A percentile compares a stretch with the other conserved stretches of the same genome.
Conservation (phyloP, 2,888 invertebrate species). For the Thelaira solivaga region DNA sequence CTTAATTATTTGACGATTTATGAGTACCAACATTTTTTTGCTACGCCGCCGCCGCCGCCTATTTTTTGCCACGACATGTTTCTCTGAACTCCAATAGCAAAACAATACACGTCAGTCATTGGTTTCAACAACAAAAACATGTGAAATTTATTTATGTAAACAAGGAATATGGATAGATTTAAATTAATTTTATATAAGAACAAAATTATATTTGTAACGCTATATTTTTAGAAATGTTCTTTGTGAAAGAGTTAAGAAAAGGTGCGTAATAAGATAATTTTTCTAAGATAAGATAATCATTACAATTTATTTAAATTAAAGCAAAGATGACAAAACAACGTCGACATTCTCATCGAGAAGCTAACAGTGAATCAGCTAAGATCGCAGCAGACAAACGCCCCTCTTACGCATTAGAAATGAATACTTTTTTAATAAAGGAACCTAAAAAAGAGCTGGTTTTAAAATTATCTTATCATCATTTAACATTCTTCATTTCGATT, state of each 20-base stretch:
- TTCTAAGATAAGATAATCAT: neutral
- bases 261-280: neutral
- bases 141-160: neutral
- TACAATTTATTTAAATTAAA: too few species aligned
- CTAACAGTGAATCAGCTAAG: neutral
- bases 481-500: conserved; percentile 69
- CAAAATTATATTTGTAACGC: neutral
- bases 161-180: neutral
- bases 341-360: conserved; percentile 40
- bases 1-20: too few species aligned
- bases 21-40: too few species aligned
- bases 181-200: neutral
- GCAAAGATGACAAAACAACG: conserved; percentile 51
- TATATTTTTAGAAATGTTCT: too few species aligned
- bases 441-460: conserved; percentile 42
- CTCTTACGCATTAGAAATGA: conserved; percentile 44
- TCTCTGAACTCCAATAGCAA: too few species aligned
- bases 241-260: neutral
- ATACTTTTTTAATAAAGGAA: conserved; percentile 31
- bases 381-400: conserved; percentile 30
- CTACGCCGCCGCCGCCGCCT: too few species aligned
- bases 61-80: too few species aligned
- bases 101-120: conserved; percentile 42
- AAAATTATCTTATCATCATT: conserved; percentile 56
- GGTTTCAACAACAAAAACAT: neutral